A percentile compares a stretch with the other conserved stretches of the same genome.
Conservation (phyloP, 2,888 invertebrate genomes). For the Heliconius hortense region DNA sequence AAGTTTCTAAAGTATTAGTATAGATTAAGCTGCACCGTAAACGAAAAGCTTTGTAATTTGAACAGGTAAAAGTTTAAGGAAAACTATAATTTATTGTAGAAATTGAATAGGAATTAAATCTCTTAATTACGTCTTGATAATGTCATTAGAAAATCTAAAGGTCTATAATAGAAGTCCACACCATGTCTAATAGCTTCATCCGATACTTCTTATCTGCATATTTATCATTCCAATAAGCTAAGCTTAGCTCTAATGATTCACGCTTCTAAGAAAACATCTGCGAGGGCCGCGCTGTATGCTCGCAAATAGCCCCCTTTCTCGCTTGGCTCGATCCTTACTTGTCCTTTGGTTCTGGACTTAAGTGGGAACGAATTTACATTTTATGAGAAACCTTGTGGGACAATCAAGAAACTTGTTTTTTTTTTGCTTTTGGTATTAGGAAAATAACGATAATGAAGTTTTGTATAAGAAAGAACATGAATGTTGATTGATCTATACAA, state of each 20-base stretch:
- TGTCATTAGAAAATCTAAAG: not conserved
- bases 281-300: constrained; percentile 20
- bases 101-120: not conserved
- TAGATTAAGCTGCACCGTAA: no score
- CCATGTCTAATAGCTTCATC: constrained; percentile 9
- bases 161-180: not conserved
- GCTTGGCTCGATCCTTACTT: constrained; percentile 26
- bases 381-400: no score
- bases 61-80: no score
- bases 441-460: no score
- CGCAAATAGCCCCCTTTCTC: constrained; percentile 37
- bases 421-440: no score
- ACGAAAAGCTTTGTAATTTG: no score
- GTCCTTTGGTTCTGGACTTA: not conserved
- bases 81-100: no score
- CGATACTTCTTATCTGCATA: constrained; percentile 24
- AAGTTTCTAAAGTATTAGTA: no score
- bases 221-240: constrained; percentile 32
- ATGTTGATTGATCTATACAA: no score
- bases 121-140: not conserved
- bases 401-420: no score
- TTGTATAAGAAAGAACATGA: no score
- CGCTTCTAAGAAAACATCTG: constrained; percentile 44
- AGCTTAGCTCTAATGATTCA: constrained; percentile 40
- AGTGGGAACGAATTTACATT: not conserved